Evolutionary conservation across 2,888 invertebrate genomes (phyloP).

Genomic region (Idaea biselata): DNA sequence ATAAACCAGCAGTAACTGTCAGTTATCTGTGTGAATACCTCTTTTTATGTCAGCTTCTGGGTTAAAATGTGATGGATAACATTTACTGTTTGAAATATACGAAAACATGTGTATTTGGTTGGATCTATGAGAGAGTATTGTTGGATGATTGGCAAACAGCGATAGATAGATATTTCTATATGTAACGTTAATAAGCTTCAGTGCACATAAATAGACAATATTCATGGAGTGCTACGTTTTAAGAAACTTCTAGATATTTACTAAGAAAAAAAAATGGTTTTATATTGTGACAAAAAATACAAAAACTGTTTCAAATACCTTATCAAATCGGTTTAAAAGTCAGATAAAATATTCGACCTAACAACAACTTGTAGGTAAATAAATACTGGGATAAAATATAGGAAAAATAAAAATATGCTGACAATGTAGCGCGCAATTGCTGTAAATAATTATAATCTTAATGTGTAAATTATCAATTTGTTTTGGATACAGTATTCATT

Average conservation of each 20-base stretch:
- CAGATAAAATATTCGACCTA: not conserved
- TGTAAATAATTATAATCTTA: conserved; percentile 31
- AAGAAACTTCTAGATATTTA: not conserved
- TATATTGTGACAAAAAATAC: not conserved
- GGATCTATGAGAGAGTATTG: not conserved
- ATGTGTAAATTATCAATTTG: conserved; percentile 45
- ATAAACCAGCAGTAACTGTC: conserved; percentile 74
- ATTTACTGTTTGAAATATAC: conserved; percentile 13
- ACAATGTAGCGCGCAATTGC: conserved; percentile 5
- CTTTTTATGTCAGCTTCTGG: conserved; percentile 70
- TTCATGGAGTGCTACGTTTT: not conserved
- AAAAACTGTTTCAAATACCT: not conserved
- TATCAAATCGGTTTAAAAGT: not conserved
- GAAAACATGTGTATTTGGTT: not conserved
- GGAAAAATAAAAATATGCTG: conserved; percentile 3
- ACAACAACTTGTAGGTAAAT: not conserved
- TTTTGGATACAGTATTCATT: conserved; percentile 63
- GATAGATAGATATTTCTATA: conserved; percentile 3
- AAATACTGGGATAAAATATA: conserved; percentile 13
- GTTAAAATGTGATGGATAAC: conserved; percentile 55
- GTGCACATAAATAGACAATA: not conserved
- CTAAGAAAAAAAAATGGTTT: not conserved
- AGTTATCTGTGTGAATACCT: conserved; percentile 52
- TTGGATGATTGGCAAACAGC: not conserved
- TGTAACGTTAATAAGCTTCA: conserved; percentile 9